Evolutionary conservation across 2,888 invertebrate genomes (phyloP).

Genomic region (Nomada fabriciana): DNA sequence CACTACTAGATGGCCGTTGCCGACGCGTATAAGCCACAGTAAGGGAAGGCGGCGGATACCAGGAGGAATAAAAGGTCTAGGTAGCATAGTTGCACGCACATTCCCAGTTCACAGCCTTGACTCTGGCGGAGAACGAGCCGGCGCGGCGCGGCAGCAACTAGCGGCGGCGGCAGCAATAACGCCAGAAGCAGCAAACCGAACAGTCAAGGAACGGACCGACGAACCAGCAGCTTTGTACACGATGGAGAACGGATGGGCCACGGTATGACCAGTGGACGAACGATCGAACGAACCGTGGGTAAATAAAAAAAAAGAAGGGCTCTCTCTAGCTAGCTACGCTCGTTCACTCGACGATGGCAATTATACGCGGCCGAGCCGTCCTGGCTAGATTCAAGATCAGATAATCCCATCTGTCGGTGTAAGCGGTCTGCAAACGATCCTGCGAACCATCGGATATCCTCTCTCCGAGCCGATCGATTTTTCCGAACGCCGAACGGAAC

Average conservation of each 20-base stretch:
- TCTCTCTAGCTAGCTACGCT: slow-evolving; percentile 59
- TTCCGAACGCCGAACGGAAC: slow-evolving; percentile 60
- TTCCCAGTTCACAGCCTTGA: slow-evolving; percentile 82
- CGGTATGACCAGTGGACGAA: slow-evolving; percentile 49
- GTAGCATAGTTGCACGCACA: slow-evolving; percentile 84
- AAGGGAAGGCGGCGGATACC: slow-evolving; percentile 70
- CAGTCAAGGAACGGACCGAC: slow-evolving; percentile 44
- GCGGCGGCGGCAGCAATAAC: slow-evolving; percentile 44
- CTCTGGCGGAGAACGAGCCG: slow-evolving; percentile 70
- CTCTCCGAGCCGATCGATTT: slow-evolving; percentile 63
- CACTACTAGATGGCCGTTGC: slow-evolving; percentile 72
- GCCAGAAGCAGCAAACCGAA: slow-evolving; percentile 38
- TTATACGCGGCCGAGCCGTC: slow-evolving; percentile 81
- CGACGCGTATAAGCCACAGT: slow-evolving; percentile 71
- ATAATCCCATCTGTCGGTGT: slow-evolving; percentile 83
- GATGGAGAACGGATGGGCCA: slow-evolving; percentile 53
- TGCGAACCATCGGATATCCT: slow-evolving; percentile 78
- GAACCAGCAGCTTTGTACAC: slow-evolving; percentile 38
- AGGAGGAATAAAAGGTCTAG: slow-evolving; percentile 78
- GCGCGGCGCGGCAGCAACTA: slow-evolving; percentile 55
- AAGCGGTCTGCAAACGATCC: slow-evolving; percentile 81
- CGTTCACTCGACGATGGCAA: slow-evolving; percentile 78
- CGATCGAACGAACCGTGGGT: slow-evolving; percentile 57
- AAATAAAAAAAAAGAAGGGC: slow-evolving; percentile 59
- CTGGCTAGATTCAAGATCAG: slow-evolving; percentile 82